A percentile compares a stretch with the other conserved stretches of the same genome.
phyloP scores from a whole-genome alignment of 1,140 invertebrate species.

The Tetraneura akinire region DNA sequence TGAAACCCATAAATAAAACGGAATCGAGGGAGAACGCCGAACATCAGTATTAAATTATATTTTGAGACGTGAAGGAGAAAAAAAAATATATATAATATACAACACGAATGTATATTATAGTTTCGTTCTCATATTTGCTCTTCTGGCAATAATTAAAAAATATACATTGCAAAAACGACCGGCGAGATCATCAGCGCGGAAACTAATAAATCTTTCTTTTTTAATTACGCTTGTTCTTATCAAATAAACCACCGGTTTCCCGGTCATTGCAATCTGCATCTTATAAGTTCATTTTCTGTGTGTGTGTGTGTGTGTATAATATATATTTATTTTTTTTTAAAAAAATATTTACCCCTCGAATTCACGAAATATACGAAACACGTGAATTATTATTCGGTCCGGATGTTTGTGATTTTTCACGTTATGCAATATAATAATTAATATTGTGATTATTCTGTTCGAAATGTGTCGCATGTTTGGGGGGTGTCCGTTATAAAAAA shows the following conservation, averaged over 20 bases:
- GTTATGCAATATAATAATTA: no score
- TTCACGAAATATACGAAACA: constrained; percentile 23
- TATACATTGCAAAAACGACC: constrained; percentile 50
- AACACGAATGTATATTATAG: constrained; percentile 36
- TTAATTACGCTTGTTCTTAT: constrained; percentile 51
- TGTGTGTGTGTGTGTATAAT: no score
- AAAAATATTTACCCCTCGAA: neutral
- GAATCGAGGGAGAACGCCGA: constrained; percentile 50
- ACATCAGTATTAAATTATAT: constrained; percentile 52
- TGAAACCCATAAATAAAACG: constrained; percentile 48
- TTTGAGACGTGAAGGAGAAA: constrained; percentile 42
- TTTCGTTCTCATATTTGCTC: constrained; percentile 49
- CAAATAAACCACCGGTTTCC: constrained; percentile 51
- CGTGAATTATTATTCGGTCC: constrained; percentile 12
- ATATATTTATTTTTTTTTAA: no score
- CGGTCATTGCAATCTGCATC: constrained; percentile 48
- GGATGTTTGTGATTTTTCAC: constrained; percentile 20
- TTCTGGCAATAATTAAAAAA: constrained; percentile 52
- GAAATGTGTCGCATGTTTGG: neutral
- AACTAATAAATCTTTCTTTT: constrained; percentile 52
- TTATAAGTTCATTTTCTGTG: constrained; percentile 43
- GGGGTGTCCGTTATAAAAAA: no score
- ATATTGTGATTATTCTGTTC: no score
- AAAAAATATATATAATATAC: no score
- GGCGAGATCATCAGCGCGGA: constrained; percentile 49